Base-by-base conservation (phyloP, 2,888 invertebrate species). In the Athalia rosae region DNA sequence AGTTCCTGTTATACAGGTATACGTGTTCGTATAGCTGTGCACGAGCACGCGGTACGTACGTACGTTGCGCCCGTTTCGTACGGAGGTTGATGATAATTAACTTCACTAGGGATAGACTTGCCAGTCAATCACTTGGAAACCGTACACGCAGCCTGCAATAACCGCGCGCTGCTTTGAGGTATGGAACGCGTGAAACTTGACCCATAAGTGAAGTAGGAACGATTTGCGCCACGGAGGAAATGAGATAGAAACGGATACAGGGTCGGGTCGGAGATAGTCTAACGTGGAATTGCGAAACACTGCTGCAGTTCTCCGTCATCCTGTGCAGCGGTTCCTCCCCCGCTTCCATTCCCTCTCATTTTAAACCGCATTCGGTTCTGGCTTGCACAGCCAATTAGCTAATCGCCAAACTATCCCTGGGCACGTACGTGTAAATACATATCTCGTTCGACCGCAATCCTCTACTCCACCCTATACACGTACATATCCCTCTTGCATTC, bases 361-460 rank as follows among this genome's bases (percentile, higher is more conserved):
- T 53, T n/a, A 28, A 8, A 58, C 56, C 47, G 45, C 28, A 71
- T 71, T 71, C 58, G 58, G 45, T 50, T 71, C 41, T 58, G 56
- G 15, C 45, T 71, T 41, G 45, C 58, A 45, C 41, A 58, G 56
- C 71, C 71, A 71, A 71, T 71, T 71, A 71, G 71, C 71, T 71
- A 71, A 71, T 71, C 71, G 71, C 41, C 71, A 7, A 58, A 71
- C 71, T 58, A 13, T 58, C 50, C 43, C 56, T 71, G 71, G 56
- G 50, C 53, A 13, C 71, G 5, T 13, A 45, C 71, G 58, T 69
- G 45, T 53, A 66, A 47, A 4, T 50, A 15, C 66, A 48, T 66
- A 53, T 67, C 50, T 67, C 53, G 67, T 41, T 41, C 41, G 67
- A 67, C 67, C 67, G 67, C 67, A 67, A 67, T 67, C 53, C 53